A percentile compares a stretch with the other conserved stretches of the same genome.
phyloP scores from a whole-genome alignment of 2,113 vertebrate genomes.

The Boleophthalmus pectinirostris region DNA sequence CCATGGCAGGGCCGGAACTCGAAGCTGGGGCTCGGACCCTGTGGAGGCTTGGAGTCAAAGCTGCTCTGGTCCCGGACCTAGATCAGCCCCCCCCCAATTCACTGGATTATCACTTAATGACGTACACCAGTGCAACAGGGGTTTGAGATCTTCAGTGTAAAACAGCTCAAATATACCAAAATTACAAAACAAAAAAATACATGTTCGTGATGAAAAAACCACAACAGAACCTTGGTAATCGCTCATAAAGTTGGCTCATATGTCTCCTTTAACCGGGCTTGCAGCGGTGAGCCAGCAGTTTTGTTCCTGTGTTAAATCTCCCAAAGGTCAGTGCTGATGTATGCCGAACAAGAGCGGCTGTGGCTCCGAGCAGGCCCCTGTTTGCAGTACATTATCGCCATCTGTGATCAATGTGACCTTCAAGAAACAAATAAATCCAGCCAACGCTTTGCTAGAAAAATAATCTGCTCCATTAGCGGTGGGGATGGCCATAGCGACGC shows the following conservation, averaged over 20 bases:
- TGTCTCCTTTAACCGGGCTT: background rate
- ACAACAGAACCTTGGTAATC: too few species aligned
- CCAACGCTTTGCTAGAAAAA: slow-evolving; percentile 34
- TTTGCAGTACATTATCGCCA: slow-evolving; percentile 45
- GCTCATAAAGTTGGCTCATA: background rate
- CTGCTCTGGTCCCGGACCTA: too few species aligned
- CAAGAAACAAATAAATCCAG: slow-evolving; percentile 49
- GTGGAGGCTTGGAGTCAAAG: too few species aligned
- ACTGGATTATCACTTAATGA: too few species aligned
- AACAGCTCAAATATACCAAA: background rate
- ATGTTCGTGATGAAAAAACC: background rate
- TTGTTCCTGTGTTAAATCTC: slow-evolving; percentile 23
- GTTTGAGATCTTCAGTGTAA: too few species aligned
- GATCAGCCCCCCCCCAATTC: too few species aligned
- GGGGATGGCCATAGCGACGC: slow-evolving; percentile 13
- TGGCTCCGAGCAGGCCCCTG: slow-evolving; percentile 15
- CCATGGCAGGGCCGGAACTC: too few species aligned
- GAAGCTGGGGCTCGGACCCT: too few species aligned
- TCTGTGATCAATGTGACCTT: slow-evolving; percentile 63
- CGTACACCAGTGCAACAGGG: too few species aligned
- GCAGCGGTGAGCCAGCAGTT: background rate
- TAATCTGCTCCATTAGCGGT: slow-evolving; percentile 55
- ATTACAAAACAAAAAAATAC: background rate
- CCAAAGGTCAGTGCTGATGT: slow-evolving; percentile 51
- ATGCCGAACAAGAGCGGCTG: slow-evolving; percentile 20